Conservation (phyloP, 2,113 vertebrate genomes). For the Formicarius rufipectus region DNA sequence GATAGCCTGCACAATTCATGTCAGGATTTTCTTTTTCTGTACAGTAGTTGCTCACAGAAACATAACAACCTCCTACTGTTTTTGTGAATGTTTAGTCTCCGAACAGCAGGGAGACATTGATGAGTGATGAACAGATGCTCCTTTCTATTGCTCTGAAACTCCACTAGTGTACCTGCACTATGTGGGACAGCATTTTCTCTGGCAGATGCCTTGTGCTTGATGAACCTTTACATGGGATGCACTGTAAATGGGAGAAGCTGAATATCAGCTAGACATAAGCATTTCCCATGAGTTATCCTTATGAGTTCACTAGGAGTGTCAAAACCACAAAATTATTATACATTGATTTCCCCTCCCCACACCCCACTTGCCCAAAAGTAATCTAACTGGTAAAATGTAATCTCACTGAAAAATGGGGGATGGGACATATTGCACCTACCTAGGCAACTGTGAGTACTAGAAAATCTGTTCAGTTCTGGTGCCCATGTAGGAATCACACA, state of each 20-base stretch:
- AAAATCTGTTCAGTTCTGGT: background rate
- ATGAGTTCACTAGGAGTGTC: background rate
- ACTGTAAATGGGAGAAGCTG: background rate
- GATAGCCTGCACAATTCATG: background rate
- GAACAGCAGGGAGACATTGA: background rate
- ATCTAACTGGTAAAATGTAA: too few relatives aligned
- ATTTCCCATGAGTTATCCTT: background rate
- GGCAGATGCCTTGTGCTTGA: background rate
- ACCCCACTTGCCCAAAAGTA: background rate
- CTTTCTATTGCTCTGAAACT: background rate
- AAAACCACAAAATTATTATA: background rate
- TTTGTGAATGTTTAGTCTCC: slow-evolving; percentile 12
- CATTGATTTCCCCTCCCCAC: background rate
- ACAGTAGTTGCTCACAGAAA: background rate
- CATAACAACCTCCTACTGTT: background rate
- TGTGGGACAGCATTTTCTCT: background rate
- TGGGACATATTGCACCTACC: background rate
- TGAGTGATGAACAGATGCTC: background rate
- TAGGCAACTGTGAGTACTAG: background rate
- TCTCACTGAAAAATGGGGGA: background rate
- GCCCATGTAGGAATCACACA: background rate
- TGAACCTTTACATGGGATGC: background rate
- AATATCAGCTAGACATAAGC: background rate
- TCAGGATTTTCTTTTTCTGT: slow-evolving; percentile 6
- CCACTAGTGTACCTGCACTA: background rate